These are phyloP conservation scores for Cyclophora albipunctata DNA, from an alignment of 2,888 invertebrate species.

Conservation along the genomic window DNA sequence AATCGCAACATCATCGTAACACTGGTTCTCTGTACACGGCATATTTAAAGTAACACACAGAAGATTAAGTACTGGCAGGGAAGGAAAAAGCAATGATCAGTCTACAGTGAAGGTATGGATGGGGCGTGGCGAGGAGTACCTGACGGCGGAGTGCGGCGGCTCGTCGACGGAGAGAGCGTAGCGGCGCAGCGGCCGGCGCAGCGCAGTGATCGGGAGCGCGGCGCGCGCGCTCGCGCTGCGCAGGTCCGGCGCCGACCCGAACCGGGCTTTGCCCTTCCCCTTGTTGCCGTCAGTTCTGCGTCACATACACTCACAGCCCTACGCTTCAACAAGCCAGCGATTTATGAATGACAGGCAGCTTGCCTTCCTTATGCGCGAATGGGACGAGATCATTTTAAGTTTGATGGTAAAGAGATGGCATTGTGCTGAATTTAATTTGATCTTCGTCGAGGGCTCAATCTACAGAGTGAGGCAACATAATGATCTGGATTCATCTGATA, in stretches of 20 bases:
- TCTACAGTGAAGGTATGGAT: too few relatives aligned
- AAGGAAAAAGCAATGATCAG: slow-evolving; percentile 2
- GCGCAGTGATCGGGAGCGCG: slow-evolving; percentile 49
- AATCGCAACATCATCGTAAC: not conserved
- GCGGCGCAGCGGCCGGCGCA: slow-evolving; percentile 77
- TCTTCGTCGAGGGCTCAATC: too few relatives aligned
- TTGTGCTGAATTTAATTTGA: too few relatives aligned
- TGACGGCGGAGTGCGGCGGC: slow-evolving; percentile 71
- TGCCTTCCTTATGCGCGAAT: slow-evolving; percentile 1
- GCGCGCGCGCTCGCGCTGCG: slow-evolving; percentile 53
- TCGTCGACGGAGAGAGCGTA: slow-evolving; percentile 90
- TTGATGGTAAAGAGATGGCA: too few relatives aligned
- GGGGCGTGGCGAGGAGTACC: slow-evolving; percentile 37
- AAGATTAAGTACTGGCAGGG: slow-evolving; percentile 1
- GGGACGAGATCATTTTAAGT: too few relatives aligned
- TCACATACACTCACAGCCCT: slow-evolving; percentile 44
- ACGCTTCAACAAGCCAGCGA: slow-evolving; percentile 23
- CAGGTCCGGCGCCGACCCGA: slow-evolving; percentile 78
- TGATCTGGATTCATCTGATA: too few relatives aligned
- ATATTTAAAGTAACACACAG: too few relatives aligned
- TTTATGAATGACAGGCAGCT: slow-evolving; percentile 15
- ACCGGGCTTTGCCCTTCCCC: slow-evolving; percentile 53
- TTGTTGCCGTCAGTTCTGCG: slow-evolving; percentile 48
- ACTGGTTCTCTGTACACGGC: not conserved
- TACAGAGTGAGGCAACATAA: too few relatives aligned